Evolutionary conservation across 2,797 vertebrate species (phyloP).

Genomic region (Pipistrellus pipistrellus): DNA sequence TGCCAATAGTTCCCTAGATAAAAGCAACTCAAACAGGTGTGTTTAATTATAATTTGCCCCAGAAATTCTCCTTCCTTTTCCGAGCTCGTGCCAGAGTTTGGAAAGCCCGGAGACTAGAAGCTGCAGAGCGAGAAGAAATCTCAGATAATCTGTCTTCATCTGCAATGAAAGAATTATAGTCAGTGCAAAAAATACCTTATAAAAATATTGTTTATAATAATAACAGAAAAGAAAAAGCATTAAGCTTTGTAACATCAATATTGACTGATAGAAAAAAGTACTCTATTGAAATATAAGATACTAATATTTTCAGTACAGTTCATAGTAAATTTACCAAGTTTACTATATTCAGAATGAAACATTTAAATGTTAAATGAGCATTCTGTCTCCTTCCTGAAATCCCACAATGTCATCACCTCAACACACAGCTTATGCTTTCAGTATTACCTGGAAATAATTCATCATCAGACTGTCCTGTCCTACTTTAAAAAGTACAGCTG

Average conservation of each 20-base stretch:
- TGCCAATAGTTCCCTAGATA: slow-evolving; percentile 58
- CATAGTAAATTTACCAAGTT: neutral
- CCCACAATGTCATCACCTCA: slow-evolving; percentile 24
- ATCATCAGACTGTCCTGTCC: slow-evolving; percentile 42
- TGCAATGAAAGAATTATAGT: slow-evolving; percentile 76
- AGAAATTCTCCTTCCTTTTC: slow-evolving; percentile 92
- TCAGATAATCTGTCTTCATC: slow-evolving; percentile 92
- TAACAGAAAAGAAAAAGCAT: slow-evolving; percentile 54
- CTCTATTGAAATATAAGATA: slow-evolving; percentile 11
- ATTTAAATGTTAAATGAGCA: neutral
- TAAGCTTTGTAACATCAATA: neutral
- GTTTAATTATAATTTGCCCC: slow-evolving; percentile 89
- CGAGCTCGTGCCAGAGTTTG: slow-evolving; percentile 92
- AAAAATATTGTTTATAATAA: neutral
- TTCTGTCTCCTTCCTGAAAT: slow-evolving; percentile 50
- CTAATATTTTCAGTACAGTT: slow-evolving; percentile 11
- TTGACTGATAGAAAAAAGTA: neutral
- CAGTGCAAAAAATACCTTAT: neutral
- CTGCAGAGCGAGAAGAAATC: slow-evolving; percentile 92
- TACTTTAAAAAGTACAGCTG: slow-evolving; percentile 70
- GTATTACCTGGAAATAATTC: slow-evolving; percentile 41
- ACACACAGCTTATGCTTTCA: slow-evolving; percentile 12
- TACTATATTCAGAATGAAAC: slow-evolving; percentile 44
- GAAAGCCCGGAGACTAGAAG: slow-evolving; percentile 91
- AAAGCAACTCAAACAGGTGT: slow-evolving; percentile 27